Evolutionary conservation across 2,888 invertebrate genomes (phyloP), one percentile per base, ranked within the genome.

Genomic region (Drosophila mimetica): DNA sequence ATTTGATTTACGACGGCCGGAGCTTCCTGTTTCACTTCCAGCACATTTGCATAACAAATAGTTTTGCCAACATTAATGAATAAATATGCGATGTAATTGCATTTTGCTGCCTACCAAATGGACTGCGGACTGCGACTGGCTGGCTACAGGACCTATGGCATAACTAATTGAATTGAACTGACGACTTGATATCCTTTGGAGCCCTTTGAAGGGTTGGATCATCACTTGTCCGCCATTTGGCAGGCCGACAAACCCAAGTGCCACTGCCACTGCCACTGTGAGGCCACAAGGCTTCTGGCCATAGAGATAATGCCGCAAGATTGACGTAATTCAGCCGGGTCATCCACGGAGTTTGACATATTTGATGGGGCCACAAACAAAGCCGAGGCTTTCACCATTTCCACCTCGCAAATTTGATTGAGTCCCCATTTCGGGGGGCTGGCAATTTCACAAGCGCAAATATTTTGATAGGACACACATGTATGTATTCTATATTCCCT

Each of bases 31-130:
- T 63, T 65, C 51, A 63, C 63, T 65, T 28, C 39, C 28, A 66
- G 53, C 42, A 46, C 50, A 79, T 83, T 79, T 86, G 75, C 83
- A 79, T 79, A 83, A 66, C 52, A 69, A 86, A 77, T 79, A 30
- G 42, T 83, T 86, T 51, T 42, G 67, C 41, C 36, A 63, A 22
- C 66, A 77, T 79, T 80, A 80, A 86, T 80, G 86, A 83, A 80
- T 86, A 75, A 79, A 84, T 80, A 70, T 77, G 69, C 66, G 46
- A 75, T 72, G 70, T 60, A 58, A 44, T 75, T 71, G 77, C 70
- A 80, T 82, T 82, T 85, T 73, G 71, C 53, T 34, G 47, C 30
- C 32, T 13, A n/a, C 20, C 22, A 13, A 39, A 39, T 6, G 11
- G n/a, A n/a, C n/a, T n/a, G n/a, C n/a, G n/a, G n/a, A n/a, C n/a